Evolutionary conservation across 2,797 vertebrate genomes (phyloP).

Genomic region (Danionella dracula): DNA sequence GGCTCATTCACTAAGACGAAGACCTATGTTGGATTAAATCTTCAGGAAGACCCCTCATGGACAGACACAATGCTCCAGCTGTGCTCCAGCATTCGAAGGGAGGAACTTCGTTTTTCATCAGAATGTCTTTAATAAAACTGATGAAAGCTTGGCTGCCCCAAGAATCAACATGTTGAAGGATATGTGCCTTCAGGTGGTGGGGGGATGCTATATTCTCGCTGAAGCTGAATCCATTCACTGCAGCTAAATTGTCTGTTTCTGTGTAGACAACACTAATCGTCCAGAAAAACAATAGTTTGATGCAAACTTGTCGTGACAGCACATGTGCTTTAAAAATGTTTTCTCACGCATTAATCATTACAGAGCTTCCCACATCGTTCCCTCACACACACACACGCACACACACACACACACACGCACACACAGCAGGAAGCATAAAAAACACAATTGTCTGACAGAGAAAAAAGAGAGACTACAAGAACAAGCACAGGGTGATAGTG

Average conservation of each 20-base stretch:
- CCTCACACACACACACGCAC: not conserved
- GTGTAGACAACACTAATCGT: constrained; percentile 1
- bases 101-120: constrained; percentile 33
- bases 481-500: not conserved
- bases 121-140: constrained; percentile 38
- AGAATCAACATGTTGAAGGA: constrained; percentile 45
- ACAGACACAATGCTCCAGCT: constrained; percentile 45
- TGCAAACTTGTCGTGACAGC: constrained; percentile 31
- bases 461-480: constrained; percentile 19
- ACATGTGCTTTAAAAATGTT: constrained; percentile 4
- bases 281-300: constrained; percentile 27
- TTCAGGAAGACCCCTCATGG: constrained; percentile 47
- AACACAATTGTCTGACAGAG: constrained; percentile 17
- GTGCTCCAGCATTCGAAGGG: constrained; percentile 27
- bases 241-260: constrained; percentile 16
- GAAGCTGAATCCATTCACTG: constrained; percentile 10
- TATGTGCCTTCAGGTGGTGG: constrained; percentile 16
- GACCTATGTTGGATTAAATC: constrained; percentile 35
- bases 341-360: constrained; percentile 21
- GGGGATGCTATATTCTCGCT: constrained; percentile 12
- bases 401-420: not conserved
- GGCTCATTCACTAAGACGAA: constrained; percentile 30
- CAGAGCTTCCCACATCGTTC: constrained; percentile 4
- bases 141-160: constrained; percentile 31
- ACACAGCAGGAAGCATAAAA: not conserved